Evolutionary conservation across 1,140 invertebrate species (phyloP), one percentile per base, ranked within the genome.

Genomic region (Ceratosolen solmsi): DNA sequence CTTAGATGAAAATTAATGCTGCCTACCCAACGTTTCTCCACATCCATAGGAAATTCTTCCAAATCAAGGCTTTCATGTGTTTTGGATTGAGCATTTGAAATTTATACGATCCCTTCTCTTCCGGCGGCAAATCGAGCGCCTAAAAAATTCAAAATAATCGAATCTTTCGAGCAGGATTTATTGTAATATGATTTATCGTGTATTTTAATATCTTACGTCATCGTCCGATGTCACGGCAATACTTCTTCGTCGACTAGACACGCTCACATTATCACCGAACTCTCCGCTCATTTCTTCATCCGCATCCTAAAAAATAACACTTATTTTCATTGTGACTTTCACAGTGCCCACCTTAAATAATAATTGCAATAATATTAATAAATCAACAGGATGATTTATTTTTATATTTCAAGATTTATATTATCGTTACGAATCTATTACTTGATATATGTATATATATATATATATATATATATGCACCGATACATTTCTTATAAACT

Each of bases 41-140:
- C 93, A 98, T 95, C 90, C 96, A 94, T 78, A 97, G 93, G 86
- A 98, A 96, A 90, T 99, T 99, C 88, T 99, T 99, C 93, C 97
- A 96, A 58, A 97, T 94, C 8, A 98, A 90, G 33, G 97, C 97
- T 73, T 94, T 93, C 93, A 97, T 95, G 83, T 97, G 95, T 87
- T 94, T 92, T 36, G 91, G 88, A 85, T 95, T 93, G 86, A 96
- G 92, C 60, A 95, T 93, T 88, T 94, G 94, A 3, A 95, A 92
- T 36, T 93, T 89, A 0, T 79, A 85, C 1, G 85, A 82, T 56
- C 87, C 87, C 79, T 88, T 60, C 80, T 91, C 90, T 65, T 91
- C 89, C 0, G 89, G 90, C 8, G 90, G 91, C n/a, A 91, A 77
- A 77, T 89, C 89, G 13, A 87, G 77, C 0, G 85, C 30, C 88